phyloP scores from a whole-genome alignment of 2,797 vertebrate species.

The Apogon hyalosoma region DNA sequence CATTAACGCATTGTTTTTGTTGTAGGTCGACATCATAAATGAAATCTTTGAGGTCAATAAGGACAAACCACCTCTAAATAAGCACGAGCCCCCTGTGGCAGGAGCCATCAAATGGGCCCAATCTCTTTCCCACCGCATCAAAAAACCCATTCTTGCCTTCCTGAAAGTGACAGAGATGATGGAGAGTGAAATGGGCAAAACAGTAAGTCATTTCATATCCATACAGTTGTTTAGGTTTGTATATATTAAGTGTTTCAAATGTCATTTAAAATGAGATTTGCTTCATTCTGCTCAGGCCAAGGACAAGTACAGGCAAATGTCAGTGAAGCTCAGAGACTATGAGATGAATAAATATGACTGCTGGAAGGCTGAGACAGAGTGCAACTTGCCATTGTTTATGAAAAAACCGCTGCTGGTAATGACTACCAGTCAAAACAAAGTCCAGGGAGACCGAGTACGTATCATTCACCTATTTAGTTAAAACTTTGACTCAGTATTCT shows the following conservation, averaged over 20 bases:
- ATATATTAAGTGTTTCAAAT: constrained; percentile 5
- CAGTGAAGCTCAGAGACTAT: constrained; percentile 84
- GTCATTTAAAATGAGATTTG: constrained; percentile 5
- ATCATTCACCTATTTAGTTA: not conserved
- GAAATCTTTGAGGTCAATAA: constrained; percentile 85
- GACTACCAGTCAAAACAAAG: constrained; percentile 38
- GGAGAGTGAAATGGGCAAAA: constrained; percentile 79
- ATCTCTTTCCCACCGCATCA: constrained; percentile 86
- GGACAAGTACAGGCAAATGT: constrained; percentile 85
- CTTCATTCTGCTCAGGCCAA: constrained; percentile 82
- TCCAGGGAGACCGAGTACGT: constrained; percentile 65
- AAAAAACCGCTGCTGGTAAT: constrained; percentile 85
- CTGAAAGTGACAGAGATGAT: constrained; percentile 86
- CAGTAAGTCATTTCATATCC: constrained; percentile 73
- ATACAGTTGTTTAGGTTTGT: not conserved
- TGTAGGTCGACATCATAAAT: constrained; percentile 87
- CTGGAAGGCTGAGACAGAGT: constrained; percentile 83
- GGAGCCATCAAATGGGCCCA: constrained; percentile 91
- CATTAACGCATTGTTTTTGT: constrained; percentile 10
- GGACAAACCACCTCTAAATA: constrained; percentile 86
- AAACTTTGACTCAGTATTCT: not conserved
- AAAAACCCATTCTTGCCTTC: constrained; percentile 87
- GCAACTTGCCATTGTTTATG: constrained; percentile 82
- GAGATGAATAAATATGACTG: constrained; percentile 81
- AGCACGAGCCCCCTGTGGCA: constrained; percentile 89